These are phyloP conservation scores for Prunella himalayana DNA, from an alignment of 2,113 vertebrate species.

Conservation along the genomic window DNA sequence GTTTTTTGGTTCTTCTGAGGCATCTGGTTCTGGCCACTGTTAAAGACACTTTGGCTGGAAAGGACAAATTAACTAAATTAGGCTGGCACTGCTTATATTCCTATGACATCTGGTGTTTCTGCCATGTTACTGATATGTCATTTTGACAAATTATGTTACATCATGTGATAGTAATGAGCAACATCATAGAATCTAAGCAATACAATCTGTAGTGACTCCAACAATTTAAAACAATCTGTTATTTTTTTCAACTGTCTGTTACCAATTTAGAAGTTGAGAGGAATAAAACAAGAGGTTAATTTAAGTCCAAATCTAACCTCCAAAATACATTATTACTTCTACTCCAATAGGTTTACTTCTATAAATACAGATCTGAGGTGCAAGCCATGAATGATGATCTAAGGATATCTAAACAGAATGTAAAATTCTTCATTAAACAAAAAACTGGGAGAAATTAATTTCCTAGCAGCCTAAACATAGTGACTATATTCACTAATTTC, in stretches of 20 bases:
- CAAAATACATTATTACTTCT: neutral
- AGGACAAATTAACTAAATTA: conserved; percentile 17
- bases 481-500: neutral
- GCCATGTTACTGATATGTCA: neutral
- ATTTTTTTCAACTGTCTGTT: neutral
- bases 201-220: conserved; percentile 15
- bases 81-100: neutral
- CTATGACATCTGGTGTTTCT: conserved; percentile 48
- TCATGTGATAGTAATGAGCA: conserved; percentile 10
- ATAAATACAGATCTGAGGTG: neutral
- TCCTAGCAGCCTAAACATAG: neutral
- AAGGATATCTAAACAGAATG: neutral
- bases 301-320: neutral
- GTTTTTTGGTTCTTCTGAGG: neutral
- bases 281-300: neutral
- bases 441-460: neutral
- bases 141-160: conserved; percentile 30
- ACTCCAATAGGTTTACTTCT: neutral
- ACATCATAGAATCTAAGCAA: neutral
- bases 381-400: neutral
- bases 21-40: neutral
- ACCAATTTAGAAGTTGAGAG: neutral
- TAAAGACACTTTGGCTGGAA: neutral
- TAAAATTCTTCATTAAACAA: neutral
- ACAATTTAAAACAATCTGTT: conserved; percentile 27